Base-by-base conservation (phyloP, 2,113 vertebrate species). In the Isichthys henryi region DNA sequence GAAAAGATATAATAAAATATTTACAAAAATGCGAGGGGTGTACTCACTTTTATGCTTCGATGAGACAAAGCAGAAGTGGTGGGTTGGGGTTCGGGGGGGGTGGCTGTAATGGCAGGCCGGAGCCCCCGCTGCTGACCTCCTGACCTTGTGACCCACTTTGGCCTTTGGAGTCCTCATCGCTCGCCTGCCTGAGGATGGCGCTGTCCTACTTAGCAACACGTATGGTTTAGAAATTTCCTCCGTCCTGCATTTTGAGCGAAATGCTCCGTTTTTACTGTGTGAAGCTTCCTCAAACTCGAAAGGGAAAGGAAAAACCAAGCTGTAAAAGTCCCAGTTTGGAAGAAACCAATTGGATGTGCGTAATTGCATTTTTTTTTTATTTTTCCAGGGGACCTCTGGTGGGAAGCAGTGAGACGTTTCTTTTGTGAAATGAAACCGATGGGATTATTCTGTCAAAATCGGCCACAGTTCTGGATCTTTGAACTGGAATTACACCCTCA, bases 401-500 rank as follows among this genome's bases (percentile, higher is more conserved):
- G 39, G 3, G 45, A n/a, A 84, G 19, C 35, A 82, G 31, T 23
- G 82, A 48, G 82, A 84, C 82, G 6, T 45, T 84, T 48, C 8
- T 48, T 46, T 8, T 10, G 9, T 84, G 23, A 48, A 84, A 48
- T 48, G 45, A 84, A 46, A 10, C 43, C 3, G 43, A 45, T 48
- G 45, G 45, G 45, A 80, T 84, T 48, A 84, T 48, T 84, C 43
- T 48, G 45, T 23, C 45, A 21, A 21, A 84, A 84, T 45, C 3
- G 7, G 82, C 21, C 35, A 23, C 45, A 10, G 19, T 45, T 84
- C 45, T 84, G 21, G 8, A 84, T 84, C 82, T 84, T 84, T 84
- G 82, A 84, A 84, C 45, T 84, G 82, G 45, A 84, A 84, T 84
- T 46, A 46, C 82, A 48, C 45, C 45, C 82, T 48, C 82, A n/a